Conservation (phyloP, 2,113 vertebrate genomes). For the Pangasianodon hypophthalmus region DNA sequence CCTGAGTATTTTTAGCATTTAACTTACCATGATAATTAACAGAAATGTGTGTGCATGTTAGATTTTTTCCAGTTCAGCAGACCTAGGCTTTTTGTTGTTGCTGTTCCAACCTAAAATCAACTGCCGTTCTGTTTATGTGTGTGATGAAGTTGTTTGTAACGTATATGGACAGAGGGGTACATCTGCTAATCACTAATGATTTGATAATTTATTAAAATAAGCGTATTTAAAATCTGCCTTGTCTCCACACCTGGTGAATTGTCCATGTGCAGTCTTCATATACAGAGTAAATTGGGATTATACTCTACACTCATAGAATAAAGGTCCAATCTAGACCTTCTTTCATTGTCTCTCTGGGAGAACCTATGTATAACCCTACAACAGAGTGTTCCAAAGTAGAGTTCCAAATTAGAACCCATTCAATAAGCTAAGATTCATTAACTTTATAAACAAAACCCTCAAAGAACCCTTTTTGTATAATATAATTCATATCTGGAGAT, state of each 20-base stretch:
- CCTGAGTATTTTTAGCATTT: neutral
- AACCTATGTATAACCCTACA: neutral
- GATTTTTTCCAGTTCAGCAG: neutral
- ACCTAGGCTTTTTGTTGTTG: neutral
- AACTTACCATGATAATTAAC: neutral
- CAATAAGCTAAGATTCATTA: neutral
- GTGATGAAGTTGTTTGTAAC: neutral
- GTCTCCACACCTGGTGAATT: neutral
- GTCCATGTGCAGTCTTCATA: neutral
- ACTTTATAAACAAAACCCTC: neutral
- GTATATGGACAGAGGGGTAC: neutral
- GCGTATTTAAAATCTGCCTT: neutral
- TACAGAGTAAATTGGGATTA: neutral
- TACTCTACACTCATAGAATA: neutral
- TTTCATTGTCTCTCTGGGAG: neutral
- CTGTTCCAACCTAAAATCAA: too few species aligned
- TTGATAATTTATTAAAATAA: slow-evolving; percentile 69
- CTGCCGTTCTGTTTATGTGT: neutral
- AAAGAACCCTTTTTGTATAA: neutral
- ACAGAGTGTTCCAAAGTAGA: neutral
- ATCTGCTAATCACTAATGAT: slow-evolving; percentile 45
- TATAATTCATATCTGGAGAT: neutral
- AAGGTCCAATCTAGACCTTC: neutral
- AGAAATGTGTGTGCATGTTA: neutral
- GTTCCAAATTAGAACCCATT: neutral